These are phyloP conservation scores for Synanceia verrucosa DNA, from an alignment of 2,797 vertebrate genomes.

Conservation along the genomic window DNA sequence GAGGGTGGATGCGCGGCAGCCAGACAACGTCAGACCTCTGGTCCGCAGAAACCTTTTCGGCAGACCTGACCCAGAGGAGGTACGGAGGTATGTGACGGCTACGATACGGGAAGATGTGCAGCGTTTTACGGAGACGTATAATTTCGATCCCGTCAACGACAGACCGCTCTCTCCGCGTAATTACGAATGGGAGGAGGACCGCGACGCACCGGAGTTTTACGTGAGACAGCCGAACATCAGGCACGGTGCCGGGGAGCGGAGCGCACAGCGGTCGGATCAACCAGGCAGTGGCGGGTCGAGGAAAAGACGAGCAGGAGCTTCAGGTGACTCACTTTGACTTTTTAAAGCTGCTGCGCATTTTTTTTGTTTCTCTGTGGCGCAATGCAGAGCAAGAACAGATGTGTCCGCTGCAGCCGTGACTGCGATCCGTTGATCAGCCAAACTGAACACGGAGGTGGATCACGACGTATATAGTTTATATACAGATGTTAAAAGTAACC, in stretches of 20 bases:
- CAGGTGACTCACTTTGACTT: conserved; percentile 74
- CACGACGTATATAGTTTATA: too few species aligned
- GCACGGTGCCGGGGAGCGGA: conserved; percentile 21
- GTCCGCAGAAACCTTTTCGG: conserved; percentile 93
- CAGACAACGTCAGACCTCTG: conserved; percentile 85
- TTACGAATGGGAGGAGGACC: conserved; percentile 87
- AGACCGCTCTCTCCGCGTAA: conserved; percentile 83
- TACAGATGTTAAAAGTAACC: background rate
- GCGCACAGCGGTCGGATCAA: conserved; percentile 34
- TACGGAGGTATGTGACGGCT: conserved; percentile 76
- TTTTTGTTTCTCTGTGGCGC: background rate
- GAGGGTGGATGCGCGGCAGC: conserved; percentile 89
- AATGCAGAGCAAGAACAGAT: conserved; percentile 16
- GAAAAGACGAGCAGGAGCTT: conserved; percentile 82
- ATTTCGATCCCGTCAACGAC: conserved; percentile 88
- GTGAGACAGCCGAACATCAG: conserved; percentile 64
- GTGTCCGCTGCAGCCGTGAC: background rate
- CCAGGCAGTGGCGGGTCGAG: conserved; percentile 19
- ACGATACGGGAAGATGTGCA: conserved; percentile 77
- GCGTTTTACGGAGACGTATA: conserved; percentile 82
- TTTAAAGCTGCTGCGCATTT: background rate
- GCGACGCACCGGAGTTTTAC: conserved; percentile 89
- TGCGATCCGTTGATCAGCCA: background rate
- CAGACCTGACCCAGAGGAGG: conserved; percentile 81
- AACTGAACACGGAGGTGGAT: background rate